Evolutionary conservation across 2,888 invertebrate genomes (phyloP).

Genomic region (Onthophagus sagittarius): DNA sequence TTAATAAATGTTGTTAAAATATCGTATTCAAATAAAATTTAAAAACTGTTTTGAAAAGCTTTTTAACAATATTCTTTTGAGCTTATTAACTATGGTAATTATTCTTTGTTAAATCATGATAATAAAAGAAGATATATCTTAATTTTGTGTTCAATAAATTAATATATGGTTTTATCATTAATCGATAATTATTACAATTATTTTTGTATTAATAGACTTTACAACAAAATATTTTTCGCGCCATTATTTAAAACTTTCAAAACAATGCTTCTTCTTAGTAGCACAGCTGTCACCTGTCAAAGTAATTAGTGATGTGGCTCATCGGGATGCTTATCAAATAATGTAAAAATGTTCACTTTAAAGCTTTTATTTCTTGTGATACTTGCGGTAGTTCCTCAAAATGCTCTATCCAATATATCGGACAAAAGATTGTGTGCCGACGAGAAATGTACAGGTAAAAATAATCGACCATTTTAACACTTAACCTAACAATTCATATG

Average conservation of each 20-base stretch:
- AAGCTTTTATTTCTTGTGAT: slow-evolving; percentile 43
- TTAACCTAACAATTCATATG: slow-evolving; percentile 6
- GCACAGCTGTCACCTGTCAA: slow-evolving; percentile 28
- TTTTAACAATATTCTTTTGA: no score
- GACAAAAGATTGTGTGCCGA: slow-evolving; percentile 70
- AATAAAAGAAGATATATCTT: no score
- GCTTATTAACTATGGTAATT: no score
- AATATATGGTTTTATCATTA: neutral
- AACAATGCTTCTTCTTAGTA: slow-evolving; percentile 7
- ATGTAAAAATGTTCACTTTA: slow-evolving; percentile 47
- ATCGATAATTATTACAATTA: neutral
- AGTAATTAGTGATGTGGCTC: slow-evolving; percentile 36
- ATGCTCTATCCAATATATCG: slow-evolving; percentile 52
- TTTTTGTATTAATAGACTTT: neutral
- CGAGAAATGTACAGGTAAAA: slow-evolving; percentile 64
- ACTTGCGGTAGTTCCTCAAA: slow-evolving; percentile 41
- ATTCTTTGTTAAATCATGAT: no score
- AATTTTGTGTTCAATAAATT: no score
- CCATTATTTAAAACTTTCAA: slow-evolving; percentile 18
- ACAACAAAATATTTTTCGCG: slow-evolving; percentile 5
- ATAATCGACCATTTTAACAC: slow-evolving; percentile 24
- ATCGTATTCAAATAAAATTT: no score
- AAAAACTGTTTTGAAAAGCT: no score
- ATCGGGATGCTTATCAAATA: slow-evolving; percentile 38
- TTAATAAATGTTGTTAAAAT: no score